Base-by-base conservation (phyloP, 2,888 invertebrate genomes). In the Troides helena region DNA sequence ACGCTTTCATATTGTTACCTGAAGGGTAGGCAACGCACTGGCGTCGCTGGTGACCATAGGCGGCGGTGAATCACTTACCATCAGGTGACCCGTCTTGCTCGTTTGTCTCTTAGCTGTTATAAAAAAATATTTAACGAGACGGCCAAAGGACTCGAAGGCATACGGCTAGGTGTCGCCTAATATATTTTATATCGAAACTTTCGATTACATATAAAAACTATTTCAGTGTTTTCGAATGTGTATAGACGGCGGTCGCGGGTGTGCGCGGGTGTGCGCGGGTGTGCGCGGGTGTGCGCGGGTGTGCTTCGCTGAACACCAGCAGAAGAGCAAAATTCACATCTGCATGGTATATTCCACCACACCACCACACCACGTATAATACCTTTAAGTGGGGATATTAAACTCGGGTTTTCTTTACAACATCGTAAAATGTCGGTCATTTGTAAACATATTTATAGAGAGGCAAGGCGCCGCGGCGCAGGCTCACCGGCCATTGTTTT, bases 401-500 rank as follows among this genome's bases (percentile, higher is more conserved):
- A 69, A 64, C 71, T 18, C 72, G 62, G 67, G 25, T 65, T 63
- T 67, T 43, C 67, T 72, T 74, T 73, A 69, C 69, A 69, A 67
- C 72, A 62, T 71, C 71, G 69, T 72, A 72, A 72, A 72, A 72
- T 69, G 72, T 73, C 73, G 70, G 71, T 72, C 71, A 71, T 71
- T 72, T 73, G 71, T 71, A 73, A 71, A 64, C 69, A 72, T 72
- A 71, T 76, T 75, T 76, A 75, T 76, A 76, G 75, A 46, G 46
- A 72, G 73, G 72, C 73, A 71, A 74, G 74, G 74, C 75, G 75
- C 74, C 73, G 73, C 74, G 71, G 69, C 71, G 74, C 73, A 73
- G 65, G 70, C 73, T 73, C 73, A 68, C 68, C 21, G 21, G 1
- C 76, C 72, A 77, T 79, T 79, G 78, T 77, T 77, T 73, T 72